phyloP scores from a whole-genome alignment of 1,140 invertebrate species.

The Asobara japonica region DNA sequence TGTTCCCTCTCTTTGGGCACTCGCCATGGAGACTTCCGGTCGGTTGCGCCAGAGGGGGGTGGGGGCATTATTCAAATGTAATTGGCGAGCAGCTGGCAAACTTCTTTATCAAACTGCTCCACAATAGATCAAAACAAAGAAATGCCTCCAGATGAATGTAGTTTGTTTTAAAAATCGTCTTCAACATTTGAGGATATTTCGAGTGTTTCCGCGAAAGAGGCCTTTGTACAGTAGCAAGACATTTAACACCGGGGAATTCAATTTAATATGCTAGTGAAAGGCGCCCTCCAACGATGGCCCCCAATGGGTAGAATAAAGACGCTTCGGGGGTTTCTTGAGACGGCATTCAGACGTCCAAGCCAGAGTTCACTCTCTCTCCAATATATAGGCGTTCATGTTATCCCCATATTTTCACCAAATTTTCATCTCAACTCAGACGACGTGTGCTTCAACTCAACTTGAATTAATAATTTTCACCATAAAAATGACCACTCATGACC shows the following conservation, averaged over 20 bases:
- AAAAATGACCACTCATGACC: constrained; percentile 55
- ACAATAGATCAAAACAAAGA: not conserved
- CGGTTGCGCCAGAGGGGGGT: not conserved
- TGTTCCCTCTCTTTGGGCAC: not conserved
- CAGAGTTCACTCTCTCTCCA: not conserved
- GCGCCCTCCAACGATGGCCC: not conserved
- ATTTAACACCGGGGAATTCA: not conserved
- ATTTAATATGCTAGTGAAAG: not conserved
- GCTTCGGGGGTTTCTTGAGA: constrained; percentile 8
- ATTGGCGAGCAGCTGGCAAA: constrained; percentile 3
- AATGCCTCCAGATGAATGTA: not conserved
- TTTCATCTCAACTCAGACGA: too few species aligned
- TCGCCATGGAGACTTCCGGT: not conserved
- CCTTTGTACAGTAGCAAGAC: not conserved
- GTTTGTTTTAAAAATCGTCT: not conserved
- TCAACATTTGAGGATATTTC: not conserved
- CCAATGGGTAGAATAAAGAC: constrained; percentile 10
- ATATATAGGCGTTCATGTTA: not conserved
- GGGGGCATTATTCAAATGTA: constrained; percentile 16
- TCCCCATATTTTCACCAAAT: not conserved
- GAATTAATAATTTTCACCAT: too few species aligned
- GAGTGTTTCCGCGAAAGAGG: not conserved
- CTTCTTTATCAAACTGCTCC: not conserved
- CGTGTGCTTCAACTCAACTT: too few species aligned
- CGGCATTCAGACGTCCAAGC: not conserved